Evolutionary conservation across 2,888 invertebrate genomes (phyloP), one percentile per base, ranked within the genome.

Genomic region (Loripinus fragilis): DNA sequence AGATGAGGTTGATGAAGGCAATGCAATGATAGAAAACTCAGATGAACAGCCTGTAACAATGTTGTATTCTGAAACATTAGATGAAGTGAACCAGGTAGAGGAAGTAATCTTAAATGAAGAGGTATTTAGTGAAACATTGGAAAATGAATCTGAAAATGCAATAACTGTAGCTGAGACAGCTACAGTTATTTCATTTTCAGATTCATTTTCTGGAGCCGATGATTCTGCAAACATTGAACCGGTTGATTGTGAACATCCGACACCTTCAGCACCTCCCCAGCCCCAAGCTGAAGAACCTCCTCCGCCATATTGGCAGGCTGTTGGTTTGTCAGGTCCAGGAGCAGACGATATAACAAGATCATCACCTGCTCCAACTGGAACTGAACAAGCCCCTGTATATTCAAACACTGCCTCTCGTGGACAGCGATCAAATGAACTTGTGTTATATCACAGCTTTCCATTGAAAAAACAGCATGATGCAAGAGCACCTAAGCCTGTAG

Each of bases 301-400:
- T 55, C 87, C 80, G 33, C 85, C 81, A 66, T 87, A 80, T 66
- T 87, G 85, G 87, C 84, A 76, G 68, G 87, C 81, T 10, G 74
- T 75, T 69, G 83, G 80, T 72, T 74, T 73, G 65, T 41, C 74
- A 20, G 72, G 74, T 28, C 83, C 83, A 33, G 33, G 15, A 60
- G 50, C 33, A 55, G 3, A 71, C 71, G n/a, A 52, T 64, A 25
- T 23, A 30, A 25, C 48, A 66, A 52, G 65, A 28, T 70, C 69
- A 30, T 41, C 55, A 38, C 52, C 52, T 25, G n/a, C 7, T 23
- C 5, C 52, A 52, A 7, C 25, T 1, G 10, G 10, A 20, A 7
- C 60, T 33, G 33, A 60, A 12, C 8, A 12, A 33, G 60, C 33
- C 10, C 60, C 30, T 20, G 33, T 30, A 0, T 74, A 69, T 33